A percentile compares a stretch with the other conserved stretches of the same genome.
These are phyloP conservation scores for Gavia stellata DNA, from an alignment of 2,113 vertebrate species.

Conservation along the genomic window DNA sequence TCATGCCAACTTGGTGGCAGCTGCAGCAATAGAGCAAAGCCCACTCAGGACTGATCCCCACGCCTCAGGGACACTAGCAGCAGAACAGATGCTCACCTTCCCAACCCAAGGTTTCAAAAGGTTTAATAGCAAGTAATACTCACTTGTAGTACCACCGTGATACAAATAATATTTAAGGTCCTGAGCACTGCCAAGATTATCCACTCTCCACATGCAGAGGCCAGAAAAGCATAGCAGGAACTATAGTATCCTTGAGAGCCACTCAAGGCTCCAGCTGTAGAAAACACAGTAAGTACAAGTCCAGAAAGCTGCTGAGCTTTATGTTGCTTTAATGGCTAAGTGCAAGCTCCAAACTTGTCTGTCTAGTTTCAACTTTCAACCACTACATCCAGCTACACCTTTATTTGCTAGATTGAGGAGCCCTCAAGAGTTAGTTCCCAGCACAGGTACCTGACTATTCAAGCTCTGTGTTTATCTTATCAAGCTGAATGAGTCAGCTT, in stretches of 20 bases:
- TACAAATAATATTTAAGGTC: neutral
- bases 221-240: neutral
- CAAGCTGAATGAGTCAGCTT: constrained; percentile 41
- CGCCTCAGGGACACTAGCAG: neutral
- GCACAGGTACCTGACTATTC: neutral
- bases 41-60: neutral
- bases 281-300: neutral
- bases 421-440: constrained; percentile 42
- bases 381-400: constrained; percentile 55
- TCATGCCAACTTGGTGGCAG: neutral
- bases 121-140: neutral
- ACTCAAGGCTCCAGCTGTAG: neutral
- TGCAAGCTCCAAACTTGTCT: constrained; percentile 1
- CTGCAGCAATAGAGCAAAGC: neutral
- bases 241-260: neutral
- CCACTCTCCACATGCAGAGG: neutral
- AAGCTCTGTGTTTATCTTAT: constrained; percentile 39
- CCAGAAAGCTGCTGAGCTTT: neutral
- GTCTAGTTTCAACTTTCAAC: constrained; percentile 34
- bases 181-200: neutral
- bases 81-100: neutral
- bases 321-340: neutral
- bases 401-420: constrained; percentile 46
- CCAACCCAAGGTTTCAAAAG: neutral
- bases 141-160: neutral